phyloP scores from a whole-genome alignment of 2,797 vertebrate species.

The Meriones psammophilus region DNA sequence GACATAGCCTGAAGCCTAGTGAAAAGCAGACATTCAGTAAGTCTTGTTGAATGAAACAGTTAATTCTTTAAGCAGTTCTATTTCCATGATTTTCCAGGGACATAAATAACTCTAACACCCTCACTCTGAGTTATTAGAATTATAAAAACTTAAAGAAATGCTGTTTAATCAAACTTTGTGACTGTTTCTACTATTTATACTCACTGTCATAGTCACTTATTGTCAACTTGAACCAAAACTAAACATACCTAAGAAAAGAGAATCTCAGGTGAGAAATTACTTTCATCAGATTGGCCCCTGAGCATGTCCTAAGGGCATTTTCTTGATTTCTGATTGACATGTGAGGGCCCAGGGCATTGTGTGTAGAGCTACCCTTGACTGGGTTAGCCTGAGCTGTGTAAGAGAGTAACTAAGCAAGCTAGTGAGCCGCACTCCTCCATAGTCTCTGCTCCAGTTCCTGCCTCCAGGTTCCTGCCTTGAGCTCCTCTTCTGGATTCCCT shows the following conservation, averaged over 20 bases:
- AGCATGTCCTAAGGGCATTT: background rate
- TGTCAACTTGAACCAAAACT: background rate
- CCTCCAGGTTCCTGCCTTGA: background rate
- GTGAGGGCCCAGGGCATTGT: background rate
- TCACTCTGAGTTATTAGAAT: background rate
- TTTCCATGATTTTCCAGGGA: slow-evolving; percentile 44
- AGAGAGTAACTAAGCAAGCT: background rate
- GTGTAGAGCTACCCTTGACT: background rate
- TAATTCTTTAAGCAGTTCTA: slow-evolving; percentile 14
- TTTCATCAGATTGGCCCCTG: no score
- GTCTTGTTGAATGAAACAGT: slow-evolving; percentile 48
- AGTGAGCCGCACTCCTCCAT: background rate
- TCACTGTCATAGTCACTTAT: no score
- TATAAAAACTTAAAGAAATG: slow-evolving; percentile 28
- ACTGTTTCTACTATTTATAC: slow-evolving; percentile 37
- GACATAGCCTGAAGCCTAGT: slow-evolving; percentile 7
- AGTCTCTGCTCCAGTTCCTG: background rate
- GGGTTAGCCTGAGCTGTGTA: background rate
- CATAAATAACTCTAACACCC: slow-evolving; percentile 28
- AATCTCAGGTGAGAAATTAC: background rate
- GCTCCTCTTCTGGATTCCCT: background rate
- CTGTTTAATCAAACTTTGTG: slow-evolving; percentile 47
- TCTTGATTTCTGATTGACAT: background rate
- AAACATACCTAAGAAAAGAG: background rate
- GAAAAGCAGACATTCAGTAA: slow-evolving; percentile 57